Conservation (phyloP, 2,113 vertebrate species). For the Mionectes macconnelli region DNA sequence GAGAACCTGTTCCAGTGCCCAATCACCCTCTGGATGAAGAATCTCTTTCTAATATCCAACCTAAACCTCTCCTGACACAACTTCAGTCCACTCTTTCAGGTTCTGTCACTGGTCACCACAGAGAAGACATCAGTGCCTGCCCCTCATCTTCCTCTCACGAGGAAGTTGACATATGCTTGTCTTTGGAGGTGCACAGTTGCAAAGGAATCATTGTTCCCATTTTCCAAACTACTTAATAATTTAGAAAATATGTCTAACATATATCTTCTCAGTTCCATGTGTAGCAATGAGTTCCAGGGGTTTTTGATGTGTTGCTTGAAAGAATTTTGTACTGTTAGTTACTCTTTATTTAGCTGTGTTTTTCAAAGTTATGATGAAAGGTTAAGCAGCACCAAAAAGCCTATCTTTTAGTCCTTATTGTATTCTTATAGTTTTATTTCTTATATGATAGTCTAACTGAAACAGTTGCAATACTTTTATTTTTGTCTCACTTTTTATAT, state of each 20-base stretch:
- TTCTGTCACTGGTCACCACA: neutral
- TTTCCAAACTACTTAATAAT: neutral
- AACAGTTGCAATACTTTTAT: neutral
- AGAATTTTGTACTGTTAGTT: neutral
- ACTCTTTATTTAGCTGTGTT: neutral
- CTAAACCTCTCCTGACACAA: neutral
- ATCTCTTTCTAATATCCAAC: neutral
- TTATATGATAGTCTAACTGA: neutral
- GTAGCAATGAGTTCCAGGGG: neutral
- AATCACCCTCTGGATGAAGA: neutral
- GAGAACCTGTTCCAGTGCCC: neutral
- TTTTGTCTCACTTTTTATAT: neutral
- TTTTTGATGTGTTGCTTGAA: neutral
- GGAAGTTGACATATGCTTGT: neutral
- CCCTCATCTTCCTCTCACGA: neutral
- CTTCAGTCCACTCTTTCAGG: neutral
- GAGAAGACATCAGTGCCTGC: neutral
- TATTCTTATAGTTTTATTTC: neutral
- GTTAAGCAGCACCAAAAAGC: neutral
- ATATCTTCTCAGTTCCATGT: neutral
- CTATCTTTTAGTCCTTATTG: neutral
- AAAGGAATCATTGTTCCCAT: neutral
- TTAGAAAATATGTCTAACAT: neutral
- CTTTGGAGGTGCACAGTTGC: neutral
- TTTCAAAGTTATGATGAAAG: neutral